Base-by-base conservation (phyloP, 1,140 invertebrate genomes). In the Calosoma granatense region DNA sequence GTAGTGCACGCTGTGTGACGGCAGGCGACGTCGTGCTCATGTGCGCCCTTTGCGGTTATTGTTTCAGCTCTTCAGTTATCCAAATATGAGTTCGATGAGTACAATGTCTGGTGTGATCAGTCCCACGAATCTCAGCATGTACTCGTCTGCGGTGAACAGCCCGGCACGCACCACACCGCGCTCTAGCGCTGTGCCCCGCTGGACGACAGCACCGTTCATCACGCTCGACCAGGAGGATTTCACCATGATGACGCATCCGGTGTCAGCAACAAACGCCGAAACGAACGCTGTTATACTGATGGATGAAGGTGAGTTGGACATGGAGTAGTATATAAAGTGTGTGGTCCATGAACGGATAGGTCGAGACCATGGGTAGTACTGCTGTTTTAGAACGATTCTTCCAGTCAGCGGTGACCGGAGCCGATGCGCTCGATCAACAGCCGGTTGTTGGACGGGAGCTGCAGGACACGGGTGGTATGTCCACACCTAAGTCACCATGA, bases 201-300 rank as follows among this genome's bases (percentile, higher is more conserved):
- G 93, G 93, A 94, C 88, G 64, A 94, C 88, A 64, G 80, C 83
- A 21, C 86, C 88, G 15, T 90, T 94, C 71, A 87, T 94, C 63
- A 87, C 85, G 36, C 72, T 94, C 56, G 93, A 96, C 67, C 93
- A 96, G 67, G 93, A 97, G 73, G 95, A 96, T 73, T 89, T 86
- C 65, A 92, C 90, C 75, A 90, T 94, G 82, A 85, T 87, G 76
- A 84, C 87, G 43, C 85, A 88, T 65, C 79, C 90, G 63, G 76
- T 81, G 57, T 72, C 83, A 63, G 72, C 75, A 67, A 72, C 76
- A 61, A 77, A 76, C 68, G 65, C 76, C 43, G 84, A 86, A 66
- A 74, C 80, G 19, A 81, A 81, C 60, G 78, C 84, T 57, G 81
- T 85, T 57, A 81, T 84, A 53, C 73, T 87, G 60, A 82, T 88